These are phyloP conservation scores for Mormyrus iriodes DNA, from an alignment of 2,113 vertebrate genomes.

Conservation along the genomic window DNA sequence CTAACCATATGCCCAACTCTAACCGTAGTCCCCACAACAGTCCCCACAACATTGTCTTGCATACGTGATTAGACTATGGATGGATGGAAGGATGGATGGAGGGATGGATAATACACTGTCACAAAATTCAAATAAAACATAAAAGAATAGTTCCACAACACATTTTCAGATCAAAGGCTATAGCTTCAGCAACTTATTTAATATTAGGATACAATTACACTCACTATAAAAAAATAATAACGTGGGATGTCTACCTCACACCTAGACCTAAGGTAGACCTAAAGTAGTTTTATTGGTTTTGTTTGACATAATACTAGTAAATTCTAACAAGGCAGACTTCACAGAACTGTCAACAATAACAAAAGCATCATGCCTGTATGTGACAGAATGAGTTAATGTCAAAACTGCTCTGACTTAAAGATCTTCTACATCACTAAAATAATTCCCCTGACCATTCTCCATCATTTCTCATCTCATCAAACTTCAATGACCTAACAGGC, in stretches of 20 bases:
- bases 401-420: background rate
- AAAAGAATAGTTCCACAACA: background rate
- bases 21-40: background rate
- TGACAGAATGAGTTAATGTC: background rate
- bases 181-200: background rate
- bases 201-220: background rate
- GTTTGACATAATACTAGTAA: background rate
- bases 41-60: background rate
- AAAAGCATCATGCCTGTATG: background rate
- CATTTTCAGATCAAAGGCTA: background rate
- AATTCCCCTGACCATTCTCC: background rate
- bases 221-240: background rate
- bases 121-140: background rate
- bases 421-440: background rate
- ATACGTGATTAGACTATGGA: background rate
- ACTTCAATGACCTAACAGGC: background rate
- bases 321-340: background rate
- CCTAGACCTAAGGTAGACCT: background rate
- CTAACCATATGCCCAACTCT: background rate
- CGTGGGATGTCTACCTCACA: background rate
- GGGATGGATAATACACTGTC: background rate
- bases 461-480: background rate
- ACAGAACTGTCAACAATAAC: background rate
- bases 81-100: background rate
- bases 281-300: background rate